These are phyloP conservation scores for Callyntrura guangdongensis DNA, from an alignment of 2,888 invertebrate genomes.

Conservation along the genomic window DNA sequence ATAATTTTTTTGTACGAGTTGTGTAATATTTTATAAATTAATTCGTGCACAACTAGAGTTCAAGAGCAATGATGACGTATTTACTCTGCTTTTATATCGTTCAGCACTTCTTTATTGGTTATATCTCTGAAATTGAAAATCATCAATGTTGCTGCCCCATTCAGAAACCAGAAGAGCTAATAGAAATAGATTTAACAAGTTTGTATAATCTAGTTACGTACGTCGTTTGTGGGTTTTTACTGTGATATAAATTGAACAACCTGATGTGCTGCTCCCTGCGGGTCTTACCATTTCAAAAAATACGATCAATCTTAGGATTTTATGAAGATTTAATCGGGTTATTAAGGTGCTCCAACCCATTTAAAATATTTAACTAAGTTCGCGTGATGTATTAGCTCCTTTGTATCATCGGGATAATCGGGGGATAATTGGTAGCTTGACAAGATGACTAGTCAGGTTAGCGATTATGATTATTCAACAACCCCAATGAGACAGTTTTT, in stretches of 20 bases:
- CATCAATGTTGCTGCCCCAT: not conserved
- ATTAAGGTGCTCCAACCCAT: constrained; percentile 11
- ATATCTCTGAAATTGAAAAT: constrained; percentile 18
- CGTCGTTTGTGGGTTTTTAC: not conserved
- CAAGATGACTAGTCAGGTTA: no score
- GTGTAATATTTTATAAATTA: no score
- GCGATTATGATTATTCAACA: no score
- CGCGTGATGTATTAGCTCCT: no score
- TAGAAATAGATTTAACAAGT: not conserved
- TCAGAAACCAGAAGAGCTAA: constrained; percentile 57
- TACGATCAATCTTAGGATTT: not conserved
- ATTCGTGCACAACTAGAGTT: not conserved
- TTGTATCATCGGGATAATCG: not conserved
- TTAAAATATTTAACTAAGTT: not conserved
- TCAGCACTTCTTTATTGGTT: not conserved
- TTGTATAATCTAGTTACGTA: not conserved
- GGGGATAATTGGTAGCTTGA: no score
- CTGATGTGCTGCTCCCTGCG: no score
- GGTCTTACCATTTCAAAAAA: constrained; percentile 48
- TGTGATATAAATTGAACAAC: not conserved
- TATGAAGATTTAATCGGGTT: not conserved
- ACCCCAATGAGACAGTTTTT: no score
- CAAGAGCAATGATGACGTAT: not conserved
- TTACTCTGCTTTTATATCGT: constrained; percentile 61
- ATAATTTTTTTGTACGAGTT: no score